Conservation (phyloP, 1,140 invertebrate genomes). For the Cataglyphis hispanica region DNA sequence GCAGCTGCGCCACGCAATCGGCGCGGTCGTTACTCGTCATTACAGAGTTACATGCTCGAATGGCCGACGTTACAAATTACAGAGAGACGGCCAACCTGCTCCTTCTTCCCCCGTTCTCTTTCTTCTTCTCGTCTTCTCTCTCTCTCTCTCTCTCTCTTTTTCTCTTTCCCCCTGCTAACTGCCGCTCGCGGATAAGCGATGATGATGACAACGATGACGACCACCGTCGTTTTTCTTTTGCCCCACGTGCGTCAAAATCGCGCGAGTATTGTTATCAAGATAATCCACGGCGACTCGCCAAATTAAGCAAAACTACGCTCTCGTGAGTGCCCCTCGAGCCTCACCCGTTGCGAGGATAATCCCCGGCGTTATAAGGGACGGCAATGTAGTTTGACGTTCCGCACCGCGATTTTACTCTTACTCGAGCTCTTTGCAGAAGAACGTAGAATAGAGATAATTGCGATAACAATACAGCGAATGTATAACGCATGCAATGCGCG, state of each 20-base stretch:
- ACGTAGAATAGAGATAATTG: constrained; percentile 26
- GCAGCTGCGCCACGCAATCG: constrained; percentile 58
- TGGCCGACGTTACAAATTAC: constrained; percentile 78
- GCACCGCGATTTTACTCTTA: constrained; percentile 16
- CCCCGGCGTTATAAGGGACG: not conserved
- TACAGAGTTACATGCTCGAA: constrained; percentile 78
- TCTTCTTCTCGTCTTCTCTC: not conserved
- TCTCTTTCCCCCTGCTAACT: constrained; percentile 8
- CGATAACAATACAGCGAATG: constrained; percentile 28
- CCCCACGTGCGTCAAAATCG: constrained; percentile 15
- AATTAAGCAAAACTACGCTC: constrained; percentile 43
- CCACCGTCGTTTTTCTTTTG: constrained; percentile 1
- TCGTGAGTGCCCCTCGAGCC: constrained; percentile 28
- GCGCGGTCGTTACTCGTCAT: constrained; percentile 77
- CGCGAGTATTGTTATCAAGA: constrained; percentile 60
- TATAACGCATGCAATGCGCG: not conserved
- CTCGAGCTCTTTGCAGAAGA: constrained; percentile 18
- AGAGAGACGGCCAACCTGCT: constrained; percentile 73
- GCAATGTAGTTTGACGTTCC: constrained; percentile 38
- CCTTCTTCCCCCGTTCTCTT: not conserved
- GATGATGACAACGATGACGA: not conserved
- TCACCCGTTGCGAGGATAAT: constrained; percentile 23
- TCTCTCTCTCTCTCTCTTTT: too few species aligned
- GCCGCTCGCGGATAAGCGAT: constrained; percentile 45
- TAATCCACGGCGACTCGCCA: constrained; percentile 34